phyloP scores from a whole-genome alignment of 2,888 invertebrate genomes.

The Nephrotoma guestfalica region DNA sequence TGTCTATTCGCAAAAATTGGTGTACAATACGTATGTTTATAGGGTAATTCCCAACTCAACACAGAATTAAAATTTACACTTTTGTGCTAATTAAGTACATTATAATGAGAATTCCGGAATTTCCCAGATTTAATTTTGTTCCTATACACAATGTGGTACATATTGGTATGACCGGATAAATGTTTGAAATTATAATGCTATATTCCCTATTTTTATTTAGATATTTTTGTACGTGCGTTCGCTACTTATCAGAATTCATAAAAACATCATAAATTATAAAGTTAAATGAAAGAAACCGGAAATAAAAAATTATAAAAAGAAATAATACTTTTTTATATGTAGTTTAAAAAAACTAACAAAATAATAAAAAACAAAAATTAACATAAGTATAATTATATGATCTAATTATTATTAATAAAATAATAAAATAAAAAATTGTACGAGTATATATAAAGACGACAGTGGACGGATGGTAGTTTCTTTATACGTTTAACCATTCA shows the following conservation, averaged over 20 bases:
- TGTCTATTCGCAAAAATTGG: background rate
- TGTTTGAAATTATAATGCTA: background rate
- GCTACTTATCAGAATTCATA: background rate
- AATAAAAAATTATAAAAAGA: background rate
- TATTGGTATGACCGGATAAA: background rate
- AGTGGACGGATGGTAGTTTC: background rate
- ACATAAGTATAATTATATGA: background rate
- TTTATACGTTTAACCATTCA: background rate
- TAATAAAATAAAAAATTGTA: background rate
- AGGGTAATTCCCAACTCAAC: background rate
- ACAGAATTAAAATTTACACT: background rate
- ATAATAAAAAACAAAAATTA: background rate
- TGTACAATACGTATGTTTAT: background rate
- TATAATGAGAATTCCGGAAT: background rate
- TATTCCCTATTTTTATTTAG: background rate
- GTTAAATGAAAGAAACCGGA: background rate
- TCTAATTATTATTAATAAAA: constrained; percentile 4
- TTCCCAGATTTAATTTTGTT: background rate
- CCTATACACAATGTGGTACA: background rate
- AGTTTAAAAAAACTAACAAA: background rate
- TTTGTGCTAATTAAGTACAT: background rate
- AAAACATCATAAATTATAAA: background rate
- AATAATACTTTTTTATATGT: background rate
- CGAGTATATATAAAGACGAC: background rate
- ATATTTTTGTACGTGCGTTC: background rate